Base-by-base conservation (phyloP, 2,888 invertebrate species). In the Seira sanloemensis region DNA sequence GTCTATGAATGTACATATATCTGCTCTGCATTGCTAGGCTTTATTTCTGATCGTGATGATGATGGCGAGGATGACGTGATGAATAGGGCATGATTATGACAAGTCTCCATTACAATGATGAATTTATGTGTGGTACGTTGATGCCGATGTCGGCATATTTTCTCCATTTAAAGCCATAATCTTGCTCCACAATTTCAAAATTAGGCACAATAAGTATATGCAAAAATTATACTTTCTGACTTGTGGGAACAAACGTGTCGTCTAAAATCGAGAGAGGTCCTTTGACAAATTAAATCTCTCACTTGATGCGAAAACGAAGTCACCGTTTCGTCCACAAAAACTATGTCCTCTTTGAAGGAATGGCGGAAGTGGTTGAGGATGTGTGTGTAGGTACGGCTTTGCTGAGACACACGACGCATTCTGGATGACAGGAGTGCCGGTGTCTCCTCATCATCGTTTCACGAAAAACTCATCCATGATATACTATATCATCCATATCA, bases 61-160 rank as follows among this genome's bases (percentile, higher is more conserved):
- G 37, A 37, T 37, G 37, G 12, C 5, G 58, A 58, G 2, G 58
- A 18, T n/a, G 58, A 58, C 9, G 18, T 7, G 7, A 58, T 58
- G 58, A 58, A 58, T 58, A 18, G 58, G 2, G 18, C 58, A 58
- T 58, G 58, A 58, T 58, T 58, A 58, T 58, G 18, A 18, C 58
- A 58, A 16, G 58, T 58, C 58, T 58, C 58, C 58, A 58, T 58
- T 58, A 58, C 58, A 58, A 58, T 58, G 58, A 58, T 58, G 58
- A 58, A n/a, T 58, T 58, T 58, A 58, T 2, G 58, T 4, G 16
- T 5, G 12, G 5, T 4, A 37, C 12, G 37, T 7, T 37, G 5
- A 37, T 58, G 58, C 7, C n/a, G n/a, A 58, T 58, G 58, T 58
- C 58, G 58, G n/a, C 58, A 58, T 18, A 16, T 58, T n/a, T 12